phyloP scores from a whole-genome alignment of 2,888 invertebrate species.

The Ferrisia virgata region DNA sequence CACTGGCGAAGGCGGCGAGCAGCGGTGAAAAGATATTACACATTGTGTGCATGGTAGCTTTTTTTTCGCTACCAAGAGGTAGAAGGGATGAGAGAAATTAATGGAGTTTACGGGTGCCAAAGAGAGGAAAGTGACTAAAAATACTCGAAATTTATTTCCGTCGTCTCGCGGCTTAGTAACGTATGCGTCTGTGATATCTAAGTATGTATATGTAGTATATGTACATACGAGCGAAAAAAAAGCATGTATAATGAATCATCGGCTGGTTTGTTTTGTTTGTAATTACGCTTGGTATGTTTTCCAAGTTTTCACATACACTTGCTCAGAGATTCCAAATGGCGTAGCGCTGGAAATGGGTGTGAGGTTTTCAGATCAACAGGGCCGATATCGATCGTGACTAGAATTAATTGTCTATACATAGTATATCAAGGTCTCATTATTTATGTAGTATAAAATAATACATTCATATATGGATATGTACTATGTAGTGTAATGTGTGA shows the following conservation, averaged over 20 bases:
- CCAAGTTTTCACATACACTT: background rate
- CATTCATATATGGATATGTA: too few relatives aligned
- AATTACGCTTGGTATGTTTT: background rate
- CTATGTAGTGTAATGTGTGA: too few relatives aligned
- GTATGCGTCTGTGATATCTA: background rate
- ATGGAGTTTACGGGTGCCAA: background rate
- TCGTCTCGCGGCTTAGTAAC: constrained; percentile 30
- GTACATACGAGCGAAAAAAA: background rate
- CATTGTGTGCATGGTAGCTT: background rate
- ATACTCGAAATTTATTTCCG: constrained; percentile 41
- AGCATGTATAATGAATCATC: constrained; percentile 17
- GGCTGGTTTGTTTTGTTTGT: constrained; percentile 4
- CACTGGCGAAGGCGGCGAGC: background rate
- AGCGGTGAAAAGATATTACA: background rate
- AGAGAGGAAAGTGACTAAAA: constrained; percentile 32
- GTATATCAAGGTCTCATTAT: background rate
- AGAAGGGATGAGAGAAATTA: background rate
- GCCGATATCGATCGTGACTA: background rate
- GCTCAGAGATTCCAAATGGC: background rate
- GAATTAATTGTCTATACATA: background rate
- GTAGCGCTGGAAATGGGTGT: background rate
- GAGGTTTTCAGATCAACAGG: background rate
- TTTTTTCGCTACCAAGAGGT: background rate
- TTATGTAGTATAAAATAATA: background rate
- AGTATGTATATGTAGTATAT: too few relatives aligned